Evolutionary conservation across 2,888 invertebrate genomes (phyloP), one percentile per base, ranked within the genome.

Genomic region (Tinea pellionella): DNA sequence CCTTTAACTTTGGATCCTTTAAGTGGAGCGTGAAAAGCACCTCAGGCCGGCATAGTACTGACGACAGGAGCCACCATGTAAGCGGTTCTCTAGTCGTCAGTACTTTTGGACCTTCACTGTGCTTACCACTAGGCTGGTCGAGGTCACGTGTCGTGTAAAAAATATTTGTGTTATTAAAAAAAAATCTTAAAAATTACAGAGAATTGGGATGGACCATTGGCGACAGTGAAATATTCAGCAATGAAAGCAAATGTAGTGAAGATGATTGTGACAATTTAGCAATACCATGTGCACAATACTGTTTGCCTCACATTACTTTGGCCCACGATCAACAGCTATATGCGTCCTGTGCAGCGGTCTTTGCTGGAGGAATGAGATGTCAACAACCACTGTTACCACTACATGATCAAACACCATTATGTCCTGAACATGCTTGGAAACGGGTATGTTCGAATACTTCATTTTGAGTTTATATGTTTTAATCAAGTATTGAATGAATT

Each of bases 381-480:
- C 75, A 79, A 64, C 84, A 83, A 65, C 87, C 88, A 64, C 75
- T 88, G 32, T 60, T 88, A 61, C 85, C 85, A 70, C 75, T 88
- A 61, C 74, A 76, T 9, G 80, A 80, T 19, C 82, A 96, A 74
- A 89, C 96, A 72, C 96, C 97, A 56, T 88, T 97, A 7, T 97
- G 97, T 75, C 89, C 92, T 7, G 94, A 94, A 69, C 97, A 97
- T 78, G 93, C 94, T 0, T 91, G 93, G 79, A 94, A 94, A 77
- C 88, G 94, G 77, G 92, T 92, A 69, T 73, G 84, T 66, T 24
- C 9, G 37, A 12, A 37, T 37, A 37, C 2, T 6, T 37, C 24
- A 24, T 24, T 24, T 24, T 19, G 42, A n/a, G n/a, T n/a, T n/a
- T n/a, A n/a, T n/a, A n/a, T n/a, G n/a, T n/a, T n/a, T n/a, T n/a